Evolutionary conservation across 2,888 invertebrate species (phyloP).

Genomic region (Parelbella ahira): DNA sequence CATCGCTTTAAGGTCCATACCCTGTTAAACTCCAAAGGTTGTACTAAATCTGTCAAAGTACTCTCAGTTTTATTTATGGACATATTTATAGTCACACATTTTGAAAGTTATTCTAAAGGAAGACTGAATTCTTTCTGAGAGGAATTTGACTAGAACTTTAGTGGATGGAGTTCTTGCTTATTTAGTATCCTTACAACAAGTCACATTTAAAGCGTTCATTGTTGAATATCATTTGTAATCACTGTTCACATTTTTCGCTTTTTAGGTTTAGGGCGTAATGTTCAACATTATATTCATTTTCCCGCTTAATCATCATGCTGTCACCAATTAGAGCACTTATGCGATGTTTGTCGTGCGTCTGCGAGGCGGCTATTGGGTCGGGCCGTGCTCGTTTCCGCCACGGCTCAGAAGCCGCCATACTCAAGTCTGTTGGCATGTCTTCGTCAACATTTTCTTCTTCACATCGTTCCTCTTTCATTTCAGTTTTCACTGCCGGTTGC

Average conservation of each 20-base stretch:
- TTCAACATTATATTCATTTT: constrained; percentile 63
- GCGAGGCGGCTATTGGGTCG: constrained; percentile 45
- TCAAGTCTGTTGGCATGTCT: constrained; percentile 86
- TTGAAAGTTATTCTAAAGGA: constrained; percentile 46
- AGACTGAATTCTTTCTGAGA: constrained; percentile 68
- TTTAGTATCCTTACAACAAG: constrained; percentile 36
- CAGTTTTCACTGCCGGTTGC: constrained; percentile 64
- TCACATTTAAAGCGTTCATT: constrained; percentile 29
- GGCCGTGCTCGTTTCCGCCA: constrained; percentile 70
- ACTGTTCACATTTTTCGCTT: constrained; percentile 80
- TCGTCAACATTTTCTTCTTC: constrained; percentile 80
- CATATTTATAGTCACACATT: constrained; percentile 36
- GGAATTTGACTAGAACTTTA: constrained; percentile 70
- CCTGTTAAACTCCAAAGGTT: constrained; percentile 70
- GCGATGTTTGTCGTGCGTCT: constrained; percentile 70
- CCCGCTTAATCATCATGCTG: constrained; percentile 69
- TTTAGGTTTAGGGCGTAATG: constrained; percentile 73
- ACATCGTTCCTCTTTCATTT: constrained; percentile 73
- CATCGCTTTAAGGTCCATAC: constrained; percentile 73
- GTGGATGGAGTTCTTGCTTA: constrained; percentile 54
- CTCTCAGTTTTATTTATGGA: constrained; percentile 55
- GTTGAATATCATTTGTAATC: constrained; percentile 41
- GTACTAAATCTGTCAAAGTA: constrained; percentile 67
- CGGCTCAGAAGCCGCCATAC: constrained; percentile 78
- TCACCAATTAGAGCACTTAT: constrained; percentile 77